phyloP scores from a whole-genome alignment of 2,797 vertebrate species.

The Micrastur ruficollis region DNA sequence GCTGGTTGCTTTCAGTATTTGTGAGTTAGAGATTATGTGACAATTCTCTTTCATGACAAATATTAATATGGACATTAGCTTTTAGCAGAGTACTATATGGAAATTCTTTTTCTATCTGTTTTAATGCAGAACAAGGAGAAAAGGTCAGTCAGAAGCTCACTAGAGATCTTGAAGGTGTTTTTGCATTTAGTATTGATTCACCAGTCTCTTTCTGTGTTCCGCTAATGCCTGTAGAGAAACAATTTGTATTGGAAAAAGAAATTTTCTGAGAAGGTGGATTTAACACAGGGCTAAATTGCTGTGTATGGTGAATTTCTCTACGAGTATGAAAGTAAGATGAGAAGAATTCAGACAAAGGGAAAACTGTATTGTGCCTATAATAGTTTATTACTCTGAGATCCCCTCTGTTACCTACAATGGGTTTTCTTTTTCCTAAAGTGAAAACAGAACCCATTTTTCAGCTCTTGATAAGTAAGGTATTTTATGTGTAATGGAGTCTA shows the following conservation, averaged over 20 bases:
- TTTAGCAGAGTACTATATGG: neutral
- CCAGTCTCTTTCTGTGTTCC: neutral
- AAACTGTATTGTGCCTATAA: neutral
- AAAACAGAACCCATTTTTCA: slow-evolving; percentile 1
- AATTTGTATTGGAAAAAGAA: neutral
- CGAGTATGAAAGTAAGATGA: neutral
- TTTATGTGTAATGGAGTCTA: neutral
- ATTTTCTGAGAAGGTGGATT: neutral
- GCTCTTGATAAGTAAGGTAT: neutral
- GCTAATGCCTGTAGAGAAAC: neutral
- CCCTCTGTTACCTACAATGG: neutral
- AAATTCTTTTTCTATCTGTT: neutral
- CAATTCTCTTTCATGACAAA: neutral
- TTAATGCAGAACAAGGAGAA: neutral
- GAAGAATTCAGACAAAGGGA: neutral
- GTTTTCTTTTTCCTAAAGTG: slow-evolving; percentile 13
- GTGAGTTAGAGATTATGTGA: neutral
- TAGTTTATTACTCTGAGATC: neutral
- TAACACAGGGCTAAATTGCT: neutral
- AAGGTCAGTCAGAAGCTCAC: neutral
- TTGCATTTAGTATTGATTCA: neutral
- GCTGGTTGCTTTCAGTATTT: neutral
- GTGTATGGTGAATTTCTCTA: neutral
- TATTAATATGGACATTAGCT: neutral
- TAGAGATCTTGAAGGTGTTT: neutral